Evolutionary conservation across 2,113 vertebrate species (phyloP).

Genomic region (Tonatia bakeri): DNA sequence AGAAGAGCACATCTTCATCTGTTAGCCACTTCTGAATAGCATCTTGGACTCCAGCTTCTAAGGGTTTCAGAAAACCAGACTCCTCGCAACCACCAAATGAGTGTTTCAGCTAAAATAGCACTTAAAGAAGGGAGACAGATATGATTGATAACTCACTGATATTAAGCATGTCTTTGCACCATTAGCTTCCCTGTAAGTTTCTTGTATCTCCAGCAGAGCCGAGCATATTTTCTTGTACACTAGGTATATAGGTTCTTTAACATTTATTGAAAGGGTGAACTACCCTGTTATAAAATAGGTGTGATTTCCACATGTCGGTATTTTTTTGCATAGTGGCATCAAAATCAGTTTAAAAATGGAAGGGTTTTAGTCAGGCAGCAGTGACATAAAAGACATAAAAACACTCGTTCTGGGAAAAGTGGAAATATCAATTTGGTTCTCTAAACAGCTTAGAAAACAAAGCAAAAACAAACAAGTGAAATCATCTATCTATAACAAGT

Average conservation of each 20-base stretch:
- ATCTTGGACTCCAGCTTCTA: neutral
- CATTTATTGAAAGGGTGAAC: neutral
- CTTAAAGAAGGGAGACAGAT: neutral
- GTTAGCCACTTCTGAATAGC: neutral
- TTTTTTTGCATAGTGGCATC: neutral
- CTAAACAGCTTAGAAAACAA: neutral
- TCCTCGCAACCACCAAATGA: neutral
- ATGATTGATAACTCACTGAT: neutral
- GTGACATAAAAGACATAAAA: neutral
- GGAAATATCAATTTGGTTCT: neutral
- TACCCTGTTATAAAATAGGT: neutral
- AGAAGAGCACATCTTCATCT: neutral
- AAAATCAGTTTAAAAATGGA: neutral
- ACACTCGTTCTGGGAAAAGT: neutral
- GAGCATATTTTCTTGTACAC: neutral
- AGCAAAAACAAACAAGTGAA: neutral
- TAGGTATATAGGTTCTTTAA: neutral
- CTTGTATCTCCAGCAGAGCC: neutral
- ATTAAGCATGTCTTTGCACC: neutral
- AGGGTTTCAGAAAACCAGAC: neutral
- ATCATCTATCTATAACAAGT: neutral
- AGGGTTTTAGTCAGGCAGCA: neutral
- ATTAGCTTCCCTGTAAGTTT: neutral
- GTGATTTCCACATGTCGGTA: neutral
- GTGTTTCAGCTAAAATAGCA: neutral